Conservation (phyloP, 2,113 vertebrate genomes). For the Tragulus kanchil region DNA sequence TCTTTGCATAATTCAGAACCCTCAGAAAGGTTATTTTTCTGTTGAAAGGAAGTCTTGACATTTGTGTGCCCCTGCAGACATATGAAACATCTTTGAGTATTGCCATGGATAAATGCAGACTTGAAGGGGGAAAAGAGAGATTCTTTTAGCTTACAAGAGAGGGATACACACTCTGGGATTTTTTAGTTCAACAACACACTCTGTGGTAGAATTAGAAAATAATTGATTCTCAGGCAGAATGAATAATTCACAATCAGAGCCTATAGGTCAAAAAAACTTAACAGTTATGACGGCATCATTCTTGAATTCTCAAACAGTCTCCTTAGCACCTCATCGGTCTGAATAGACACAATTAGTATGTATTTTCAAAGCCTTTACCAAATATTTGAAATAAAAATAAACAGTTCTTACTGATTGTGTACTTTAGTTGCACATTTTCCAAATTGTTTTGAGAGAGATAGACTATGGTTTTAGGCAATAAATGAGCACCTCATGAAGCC, state of each 20-base stretch:
- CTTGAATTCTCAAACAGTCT: background rate
- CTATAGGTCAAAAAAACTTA: background rate
- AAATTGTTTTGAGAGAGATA: background rate
- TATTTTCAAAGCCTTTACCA: background rate
- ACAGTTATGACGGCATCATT: background rate
- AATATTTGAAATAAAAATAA: conserved; percentile 12
- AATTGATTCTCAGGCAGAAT: background rate
- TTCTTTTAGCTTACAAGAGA: background rate
- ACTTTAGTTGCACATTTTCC: background rate
- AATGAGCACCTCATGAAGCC: background rate
- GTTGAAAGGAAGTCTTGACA: conserved; percentile 76
- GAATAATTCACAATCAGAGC: background rate
- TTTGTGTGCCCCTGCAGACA: conserved; percentile 5
- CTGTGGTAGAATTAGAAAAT: conserved; percentile 18
- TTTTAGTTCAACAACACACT: too few species aligned
- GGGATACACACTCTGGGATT: background rate
- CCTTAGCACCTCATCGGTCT: background rate
- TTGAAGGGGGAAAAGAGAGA: background rate
- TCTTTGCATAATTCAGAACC: conserved; percentile 77
- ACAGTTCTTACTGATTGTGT: background rate
- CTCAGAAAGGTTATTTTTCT: conserved; percentile 77
- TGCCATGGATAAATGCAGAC: conserved; percentile 15
- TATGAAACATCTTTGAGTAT: conserved; percentile 51
- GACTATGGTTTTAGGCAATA: background rate
- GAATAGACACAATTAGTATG: background rate